A percentile compares a stretch with the other conserved stretches of the same genome.
phyloP scores from a whole-genome alignment of 2,888 invertebrate species.

The Axea sp. region DNA sequence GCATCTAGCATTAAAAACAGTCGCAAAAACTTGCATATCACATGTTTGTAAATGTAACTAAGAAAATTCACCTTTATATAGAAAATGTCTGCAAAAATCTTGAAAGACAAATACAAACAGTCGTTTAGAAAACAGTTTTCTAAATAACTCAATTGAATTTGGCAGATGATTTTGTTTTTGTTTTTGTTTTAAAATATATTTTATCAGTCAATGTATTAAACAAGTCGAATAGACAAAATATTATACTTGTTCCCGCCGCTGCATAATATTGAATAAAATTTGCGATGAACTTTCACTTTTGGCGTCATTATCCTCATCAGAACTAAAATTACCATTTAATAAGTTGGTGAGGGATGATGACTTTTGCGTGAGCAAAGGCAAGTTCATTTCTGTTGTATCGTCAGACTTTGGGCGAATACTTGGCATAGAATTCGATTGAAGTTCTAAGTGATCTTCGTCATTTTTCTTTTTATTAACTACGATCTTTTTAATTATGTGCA shows the following conservation, averaged over 20 bases:
- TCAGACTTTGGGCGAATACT: constrained; percentile 69
- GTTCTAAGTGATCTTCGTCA: constrained; percentile 69
- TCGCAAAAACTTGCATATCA: too few species aligned
- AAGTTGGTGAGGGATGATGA: constrained; percentile 77
- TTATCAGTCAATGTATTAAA: constrained; percentile 12
- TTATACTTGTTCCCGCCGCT: constrained; percentile 73
- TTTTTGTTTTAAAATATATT: constrained; percentile 3
- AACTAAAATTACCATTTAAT: constrained; percentile 75
- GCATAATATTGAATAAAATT: constrained; percentile 80
- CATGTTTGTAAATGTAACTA: too few species aligned
- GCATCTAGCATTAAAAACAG: too few species aligned
- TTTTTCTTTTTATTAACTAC: constrained; percentile 69
- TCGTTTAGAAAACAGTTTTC: too few species aligned
- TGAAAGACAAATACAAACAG: too few species aligned
- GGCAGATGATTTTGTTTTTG: constrained; percentile 7
- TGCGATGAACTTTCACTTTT: constrained; percentile 80
- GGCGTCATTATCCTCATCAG: constrained; percentile 74
- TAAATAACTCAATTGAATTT: too few species aligned
- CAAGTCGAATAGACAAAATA: neutral
- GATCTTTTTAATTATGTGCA: constrained; percentile 89
- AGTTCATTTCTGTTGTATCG: constrained; percentile 71
- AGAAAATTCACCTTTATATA: too few species aligned
- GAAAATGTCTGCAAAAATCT: too few species aligned
- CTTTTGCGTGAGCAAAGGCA: constrained; percentile 74
- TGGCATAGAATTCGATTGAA: constrained; percentile 71